Conservation (phyloP, 2,888 invertebrate species). For the Lithophane ornitopus region DNA sequence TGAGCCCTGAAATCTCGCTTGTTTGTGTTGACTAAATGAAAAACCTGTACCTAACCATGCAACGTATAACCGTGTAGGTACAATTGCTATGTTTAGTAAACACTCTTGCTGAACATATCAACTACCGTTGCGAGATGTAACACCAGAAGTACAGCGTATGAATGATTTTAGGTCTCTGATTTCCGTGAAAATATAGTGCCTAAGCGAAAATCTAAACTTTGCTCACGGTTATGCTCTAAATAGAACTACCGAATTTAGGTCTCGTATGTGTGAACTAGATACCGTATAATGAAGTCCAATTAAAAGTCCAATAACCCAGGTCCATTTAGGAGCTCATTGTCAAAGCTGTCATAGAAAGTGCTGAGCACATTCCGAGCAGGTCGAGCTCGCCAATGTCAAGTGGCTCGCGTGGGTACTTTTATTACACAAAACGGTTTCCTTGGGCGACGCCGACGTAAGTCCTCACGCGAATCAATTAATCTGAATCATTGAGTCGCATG, state of each 20-base stretch:
- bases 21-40: background rate
- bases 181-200: background rate
- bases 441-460: conserved; percentile 67
- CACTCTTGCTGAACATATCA: conserved; percentile 19
- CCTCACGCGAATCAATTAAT: conserved; percentile 81
- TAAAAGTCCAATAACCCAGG: conserved; percentile 31
- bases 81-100: conserved; percentile 38
- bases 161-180: conserved; percentile 1
- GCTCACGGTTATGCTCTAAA: background rate
- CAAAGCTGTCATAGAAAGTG: conserved; percentile 44
- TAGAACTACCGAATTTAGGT: background rate
- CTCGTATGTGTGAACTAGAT: conserved; percentile 2
- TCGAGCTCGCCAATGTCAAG: conserved; percentile 72
- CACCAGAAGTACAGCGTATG: background rate
- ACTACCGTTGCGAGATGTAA: conserved; percentile 24
- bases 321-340: conserved; percentile 32
- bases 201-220: background rate
- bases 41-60: background rate
- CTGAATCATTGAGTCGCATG: conserved; percentile 79
- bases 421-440: conserved; percentile 74
- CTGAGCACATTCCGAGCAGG: conserved; percentile 17
- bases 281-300: conserved; percentile 22
- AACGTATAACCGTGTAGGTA: background rate
- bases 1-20: background rate
- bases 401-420: conserved; percentile 77